Conservation (phyloP, 1,140 invertebrate species). For the Prorops nasuta region DNA sequence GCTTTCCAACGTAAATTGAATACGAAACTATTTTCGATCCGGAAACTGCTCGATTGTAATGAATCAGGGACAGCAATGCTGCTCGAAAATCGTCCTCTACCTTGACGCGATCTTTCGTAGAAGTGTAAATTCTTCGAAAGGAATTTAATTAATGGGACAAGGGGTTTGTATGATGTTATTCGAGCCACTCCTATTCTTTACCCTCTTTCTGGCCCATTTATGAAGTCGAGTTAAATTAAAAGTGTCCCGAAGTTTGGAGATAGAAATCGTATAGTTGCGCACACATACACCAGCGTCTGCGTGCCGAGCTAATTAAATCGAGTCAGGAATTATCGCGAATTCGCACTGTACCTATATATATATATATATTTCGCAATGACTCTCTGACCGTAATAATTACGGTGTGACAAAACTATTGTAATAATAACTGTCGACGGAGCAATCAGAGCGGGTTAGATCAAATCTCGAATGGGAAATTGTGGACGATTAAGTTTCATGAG, state of each 20-base stretch:
- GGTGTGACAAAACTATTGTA: neutral
- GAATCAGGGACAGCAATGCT: no score
- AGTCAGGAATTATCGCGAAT: slow-evolving; percentile 11
- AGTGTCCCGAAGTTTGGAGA: slow-evolving; percentile 46
- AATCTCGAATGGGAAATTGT: no score
- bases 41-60: slow-evolving; percentile 37
- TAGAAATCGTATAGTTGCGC: no score
- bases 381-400: slow-evolving; percentile 3
- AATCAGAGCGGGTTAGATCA: no score
- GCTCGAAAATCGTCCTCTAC: no score
- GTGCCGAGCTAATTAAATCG: slow-evolving; percentile 45
- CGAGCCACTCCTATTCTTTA: slow-evolving; percentile 18
- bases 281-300: slow-evolving; percentile 31
- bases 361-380: neutral
- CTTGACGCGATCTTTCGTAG: no score
- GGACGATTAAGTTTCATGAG: no score
- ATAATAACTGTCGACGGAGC: no score
- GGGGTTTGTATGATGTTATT: slow-evolving; percentile 50
- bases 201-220: slow-evolving; percentile 33
- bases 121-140: slow-evolving; percentile 43
- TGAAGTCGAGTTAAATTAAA: slow-evolving; percentile 50
- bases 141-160: slow-evolving; percentile 52
- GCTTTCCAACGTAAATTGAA: slow-evolving; percentile 34
- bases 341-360: slow-evolving; percentile 9
- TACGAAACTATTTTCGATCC: slow-evolving; percentile 45